Conservation (phyloP, 2,797 vertebrate genomes). For the Pangasius mekongensis region DNA sequence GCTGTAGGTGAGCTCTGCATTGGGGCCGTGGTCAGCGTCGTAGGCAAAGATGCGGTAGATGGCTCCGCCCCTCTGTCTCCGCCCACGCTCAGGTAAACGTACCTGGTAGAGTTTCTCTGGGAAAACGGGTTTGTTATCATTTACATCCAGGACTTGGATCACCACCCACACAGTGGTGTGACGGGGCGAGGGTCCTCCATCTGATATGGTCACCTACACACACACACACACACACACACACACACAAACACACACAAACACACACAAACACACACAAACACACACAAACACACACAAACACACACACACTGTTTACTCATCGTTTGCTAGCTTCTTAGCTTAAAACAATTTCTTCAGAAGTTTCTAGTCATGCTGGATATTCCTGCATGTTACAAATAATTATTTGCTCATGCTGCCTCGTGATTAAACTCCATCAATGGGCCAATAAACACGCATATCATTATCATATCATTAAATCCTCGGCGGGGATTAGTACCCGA, state of each 20-base stretch:
- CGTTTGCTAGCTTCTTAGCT: background rate
- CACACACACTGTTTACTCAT: background rate
- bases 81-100: conserved; percentile 89
- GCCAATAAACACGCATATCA: conserved; percentile 22
- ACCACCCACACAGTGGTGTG: conserved; percentile 92
- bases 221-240: conserved; percentile 12
- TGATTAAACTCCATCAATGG: background rate
- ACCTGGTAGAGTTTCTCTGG: conserved; percentile 94
- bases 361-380: background rate
- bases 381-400: background rate
- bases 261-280: background rate
- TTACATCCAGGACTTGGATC: conserved; percentile 91
- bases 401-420: background rate
- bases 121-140: conserved; percentile 94
- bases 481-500: background rate
- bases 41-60: conserved; percentile 93
- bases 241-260: conserved; percentile 38
- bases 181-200: conserved; percentile 83
- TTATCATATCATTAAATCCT: conserved; percentile 9
- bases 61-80: conserved; percentile 88
- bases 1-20: conserved; percentile 92
- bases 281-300: conserved; percentile 38
- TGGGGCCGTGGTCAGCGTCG: conserved; percentile 90
- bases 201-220: conserved; percentile 86
- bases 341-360: background rate